Evolutionary conservation across 2,797 vertebrate species (phyloP).

Genomic region (Hybognathus amarus): DNA sequence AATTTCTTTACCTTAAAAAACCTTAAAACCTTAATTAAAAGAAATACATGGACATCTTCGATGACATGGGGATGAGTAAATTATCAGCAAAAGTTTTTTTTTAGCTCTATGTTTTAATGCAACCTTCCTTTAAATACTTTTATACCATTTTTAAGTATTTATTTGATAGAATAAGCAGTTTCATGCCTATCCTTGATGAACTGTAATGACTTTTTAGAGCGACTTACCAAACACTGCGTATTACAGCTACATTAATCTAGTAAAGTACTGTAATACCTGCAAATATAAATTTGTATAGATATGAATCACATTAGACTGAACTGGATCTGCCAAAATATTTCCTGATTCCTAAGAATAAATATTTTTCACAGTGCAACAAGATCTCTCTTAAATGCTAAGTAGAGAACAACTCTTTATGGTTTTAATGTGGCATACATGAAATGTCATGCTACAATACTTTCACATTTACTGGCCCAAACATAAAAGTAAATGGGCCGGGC

Average conservation of each 20-base stretch:
- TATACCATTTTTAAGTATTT: neutral
- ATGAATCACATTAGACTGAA: slow-evolving; percentile 19
- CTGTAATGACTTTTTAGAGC: neutral
- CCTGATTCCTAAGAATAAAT: slow-evolving; percentile 46
- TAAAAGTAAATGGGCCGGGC: neutral
- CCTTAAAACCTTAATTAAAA: too few species aligned
- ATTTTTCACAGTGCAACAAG: slow-evolving; percentile 46
- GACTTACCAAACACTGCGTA: neutral
- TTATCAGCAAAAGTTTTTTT: too few species aligned
- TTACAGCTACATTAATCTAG: neutral
- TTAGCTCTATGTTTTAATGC: neutral
- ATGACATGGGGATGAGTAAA: too few species aligned
- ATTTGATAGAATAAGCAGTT: neutral
- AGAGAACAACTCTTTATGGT: neutral
- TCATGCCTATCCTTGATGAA: neutral
- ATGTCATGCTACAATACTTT: neutral
- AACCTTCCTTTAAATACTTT: neutral
- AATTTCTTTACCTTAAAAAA: too few species aligned
- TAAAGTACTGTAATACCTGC: slow-evolving; percentile 10
- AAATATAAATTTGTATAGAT: slow-evolving; percentile 42
- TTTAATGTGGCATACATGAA: neutral
- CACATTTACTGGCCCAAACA: neutral
- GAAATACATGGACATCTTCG: too few species aligned
- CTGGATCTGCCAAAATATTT: slow-evolving; percentile 41
- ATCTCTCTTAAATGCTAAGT: slow-evolving; percentile 18